Base-by-base conservation (phyloP, 2,113 vertebrate species). In the Boulengeromyrus knoepffleri region DNA sequence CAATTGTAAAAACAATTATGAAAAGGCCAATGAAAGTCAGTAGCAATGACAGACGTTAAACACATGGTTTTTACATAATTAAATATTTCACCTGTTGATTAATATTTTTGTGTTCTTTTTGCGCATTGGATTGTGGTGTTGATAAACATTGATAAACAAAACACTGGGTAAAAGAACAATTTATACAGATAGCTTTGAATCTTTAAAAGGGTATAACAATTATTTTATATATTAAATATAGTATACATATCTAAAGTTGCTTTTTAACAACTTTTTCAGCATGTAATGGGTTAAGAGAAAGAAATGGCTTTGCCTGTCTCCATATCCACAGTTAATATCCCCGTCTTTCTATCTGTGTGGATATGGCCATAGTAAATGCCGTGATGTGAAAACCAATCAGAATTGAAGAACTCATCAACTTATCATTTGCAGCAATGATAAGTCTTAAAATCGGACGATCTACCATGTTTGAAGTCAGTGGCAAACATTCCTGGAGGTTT, bases 21-120 rank as follows among this genome's bases (percentile, higher is more conserved):
- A 49, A 74, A 70, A 77, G 24, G 42, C 12, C n/a, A 49, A 12
- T 88, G 45, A 27, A 31, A 31, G n/a, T 77, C 74, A 88, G 10
- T 31, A n/a, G 10, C 46, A 27, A 31, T 27, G 36, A 13, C 24
- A 46, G n/a, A 74, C n/a, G 21, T 88, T 74, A 66, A 74, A 88
- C 42, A 49, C 62, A 31, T 74, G 45, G 24, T 88, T 50, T 50
- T 88, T 88, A 74, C 15, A 31, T 74, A 42, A 49, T 77, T 19
- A 66, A 88, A 74, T 74, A 88, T 88, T 88, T 50, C 88, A 49
- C 45, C 36, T n/a, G 19, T 24, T 85, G 21, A n/a, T n/a, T 47
- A 10, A 85, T 42, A 24, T 46, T 47, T 84, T 21, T n/a, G 45
- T 85, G 7, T 85, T 47, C 6, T 85, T 85, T 24, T 85, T 47